These are phyloP conservation scores for Ostrea edulis DNA, from an alignment of 1,140 invertebrate species.

Conservation along the genomic window DNA sequence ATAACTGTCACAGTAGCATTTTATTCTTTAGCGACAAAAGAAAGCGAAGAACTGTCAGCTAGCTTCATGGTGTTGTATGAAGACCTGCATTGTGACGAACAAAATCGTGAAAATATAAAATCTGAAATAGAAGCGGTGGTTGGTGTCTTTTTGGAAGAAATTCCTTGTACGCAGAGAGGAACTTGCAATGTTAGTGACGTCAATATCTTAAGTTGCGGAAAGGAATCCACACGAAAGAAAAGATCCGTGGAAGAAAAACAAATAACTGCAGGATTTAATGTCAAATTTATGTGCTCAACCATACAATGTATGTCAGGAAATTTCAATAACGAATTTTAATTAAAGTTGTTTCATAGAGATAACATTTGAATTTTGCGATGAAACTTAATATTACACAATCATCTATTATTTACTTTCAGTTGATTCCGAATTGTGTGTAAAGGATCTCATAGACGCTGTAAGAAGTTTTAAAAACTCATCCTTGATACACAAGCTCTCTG, in stretches of 20 bases:
- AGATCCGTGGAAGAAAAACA: not conserved
- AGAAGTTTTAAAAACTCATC: not conserved
- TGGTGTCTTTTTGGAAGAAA: not conserved
- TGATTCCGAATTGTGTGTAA: not conserved
- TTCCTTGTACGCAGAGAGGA: not conserved
- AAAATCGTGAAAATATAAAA: not conserved
- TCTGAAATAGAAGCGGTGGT: not conserved
- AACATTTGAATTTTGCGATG: not conserved
- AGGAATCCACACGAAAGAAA: not conserved
- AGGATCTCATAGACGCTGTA: not conserved
- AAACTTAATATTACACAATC: not conserved
- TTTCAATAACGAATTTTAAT: not conserved
- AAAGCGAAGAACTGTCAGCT: not conserved
- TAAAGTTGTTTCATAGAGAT: not conserved
- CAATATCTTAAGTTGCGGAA: not conserved
- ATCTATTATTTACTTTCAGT: not conserved
- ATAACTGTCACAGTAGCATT: no score
- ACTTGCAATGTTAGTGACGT: not conserved
- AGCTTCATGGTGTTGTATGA: not conserved
- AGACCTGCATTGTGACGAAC: not conserved
- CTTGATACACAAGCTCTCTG: not conserved
- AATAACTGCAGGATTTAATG: not conserved
- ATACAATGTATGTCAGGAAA: constrained; percentile 6
- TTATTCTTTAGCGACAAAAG: not conserved
- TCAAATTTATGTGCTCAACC: not conserved